Evolutionary conservation across 2,888 invertebrate genomes (phyloP), one percentile per base, ranked within the genome.

Genomic region (Spatulosminthurus flaviceps): DNA sequence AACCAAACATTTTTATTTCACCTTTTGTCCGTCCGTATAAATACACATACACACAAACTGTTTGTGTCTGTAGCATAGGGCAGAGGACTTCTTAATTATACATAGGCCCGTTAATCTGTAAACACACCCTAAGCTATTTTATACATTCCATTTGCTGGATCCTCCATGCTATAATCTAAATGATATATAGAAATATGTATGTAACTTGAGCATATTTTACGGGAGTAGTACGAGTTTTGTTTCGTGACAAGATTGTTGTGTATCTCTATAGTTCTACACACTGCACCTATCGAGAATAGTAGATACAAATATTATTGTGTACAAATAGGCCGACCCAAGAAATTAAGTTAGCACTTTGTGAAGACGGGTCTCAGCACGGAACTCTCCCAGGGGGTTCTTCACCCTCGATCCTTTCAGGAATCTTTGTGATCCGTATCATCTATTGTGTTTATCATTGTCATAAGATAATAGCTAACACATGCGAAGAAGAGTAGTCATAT

Each of bases 281-380:
- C 19, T n/a, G 51, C 9, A 51, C 9, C 19, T 51, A 13, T 51
- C 2, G 11, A 24, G 28, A 21, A n/a, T n/a, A n/a, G n/a, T n/a
- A 42, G 34, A 29, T 21, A 22, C 28, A 70, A 70, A 70, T 70
- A 22, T 21, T 21, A 41, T 13, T 70, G 42, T 21, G 41, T 24
- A 72, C 24, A 72, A 70, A 61, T 29, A 61, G 61, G 24, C 51
- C 75, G 76, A 81, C 78, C 79, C 81, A 78, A 80, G 81, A 83
- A 83, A 83, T 83, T 84, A 84, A 84, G 82, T 84, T 84, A 84
- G 84, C 84, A 84, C 84, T 83, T 84, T 80, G 81, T 80, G 82
- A 80, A 81, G 82, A 83, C 82, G 82, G 82, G 79, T 82, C 84
- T 79, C 84, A 84, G 84, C 81, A 67, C 81, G 83, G 80, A 73